These are phyloP conservation scores for Lasioglossum malachurum DNA, from an alignment of 2,888 invertebrate genomes.

Conservation along the genomic window DNA sequence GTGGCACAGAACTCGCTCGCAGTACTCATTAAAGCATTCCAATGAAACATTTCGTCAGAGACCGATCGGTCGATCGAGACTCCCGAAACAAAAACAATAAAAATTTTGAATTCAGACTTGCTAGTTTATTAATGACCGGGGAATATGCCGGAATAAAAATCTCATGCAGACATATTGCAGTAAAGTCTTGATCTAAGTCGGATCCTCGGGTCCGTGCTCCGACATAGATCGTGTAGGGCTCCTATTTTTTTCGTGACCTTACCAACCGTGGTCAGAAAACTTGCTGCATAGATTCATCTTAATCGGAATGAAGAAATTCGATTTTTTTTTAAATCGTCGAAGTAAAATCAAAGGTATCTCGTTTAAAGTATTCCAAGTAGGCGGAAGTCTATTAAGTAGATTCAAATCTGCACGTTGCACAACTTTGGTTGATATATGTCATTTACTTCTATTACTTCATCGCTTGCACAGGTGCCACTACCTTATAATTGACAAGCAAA, in stretches of 20 bases:
- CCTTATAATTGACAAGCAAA: not conserved
- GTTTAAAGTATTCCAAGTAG: not conserved
- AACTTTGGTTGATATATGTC: not conserved
- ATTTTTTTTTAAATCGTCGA: not conserved
- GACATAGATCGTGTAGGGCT: no score
- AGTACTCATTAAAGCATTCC: not conserved
- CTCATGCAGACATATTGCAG: no score
- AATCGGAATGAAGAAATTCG: not conserved
- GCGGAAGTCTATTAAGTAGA: not conserved
- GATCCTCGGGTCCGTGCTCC: no score
- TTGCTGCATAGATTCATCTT: no score
- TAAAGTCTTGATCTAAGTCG: no score
- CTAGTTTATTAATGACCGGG: not conserved
- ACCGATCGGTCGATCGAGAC: not conserved
- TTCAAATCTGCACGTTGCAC: not conserved
- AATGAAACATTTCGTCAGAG: not conserved
- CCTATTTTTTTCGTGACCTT: no score
- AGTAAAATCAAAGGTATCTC: not conserved
- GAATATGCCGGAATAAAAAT: no score
- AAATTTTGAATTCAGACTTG: not conserved
- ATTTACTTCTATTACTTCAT: not conserved
- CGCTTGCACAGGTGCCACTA: not conserved
- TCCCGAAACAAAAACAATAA: not conserved
- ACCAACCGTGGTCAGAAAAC: no score
- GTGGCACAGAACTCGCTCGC: not conserved